A percentile compares a stretch with the other conserved stretches of the same genome.
Conservation (phyloP, 2,888 invertebrate species). For the Troides helena region DNA sequence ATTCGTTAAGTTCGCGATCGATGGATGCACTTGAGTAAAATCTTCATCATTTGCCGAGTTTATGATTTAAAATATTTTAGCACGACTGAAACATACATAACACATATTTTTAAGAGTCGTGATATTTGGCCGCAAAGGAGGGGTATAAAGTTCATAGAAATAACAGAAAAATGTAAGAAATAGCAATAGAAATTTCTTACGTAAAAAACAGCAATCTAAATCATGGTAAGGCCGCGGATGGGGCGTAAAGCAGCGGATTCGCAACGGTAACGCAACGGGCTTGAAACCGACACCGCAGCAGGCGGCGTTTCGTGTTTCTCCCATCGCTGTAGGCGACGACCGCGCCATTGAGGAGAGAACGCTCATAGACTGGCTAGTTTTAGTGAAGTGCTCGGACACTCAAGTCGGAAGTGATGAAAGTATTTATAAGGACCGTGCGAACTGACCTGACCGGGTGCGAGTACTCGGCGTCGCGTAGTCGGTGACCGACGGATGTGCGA, state of each 20-base stretch:
- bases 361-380: slow-evolving; percentile 79
- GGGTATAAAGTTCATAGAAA: background rate
- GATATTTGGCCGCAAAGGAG: background rate
- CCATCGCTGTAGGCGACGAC: slow-evolving; percentile 32
- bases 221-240: slow-evolving; percentile 17
- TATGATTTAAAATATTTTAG: too few relatives aligned
- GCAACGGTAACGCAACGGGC: slow-evolving; percentile 15
- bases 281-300: slow-evolving; percentile 32
- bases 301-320: slow-evolving; percentile 31
- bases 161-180: background rate
- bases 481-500: slow-evolving; percentile 70
- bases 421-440: slow-evolving; percentile 51
- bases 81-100: background rate
- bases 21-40: background rate
- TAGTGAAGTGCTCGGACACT: slow-evolving; percentile 75
- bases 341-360: slow-evolving; percentile 64
- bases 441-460: slow-evolving; percentile 47
- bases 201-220: slow-evolving; percentile 2
- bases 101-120: background rate
- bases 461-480: slow-evolving; percentile 56
- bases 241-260: slow-evolving; percentile 5
- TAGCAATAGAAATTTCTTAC: background rate
- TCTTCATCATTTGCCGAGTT: background rate
- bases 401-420: slow-evolving; percentile 58
- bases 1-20: slow-evolving; percentile 1